Base-by-base conservation (phyloP, 1,140 invertebrate genomes). In the Atta colombica region DNA sequence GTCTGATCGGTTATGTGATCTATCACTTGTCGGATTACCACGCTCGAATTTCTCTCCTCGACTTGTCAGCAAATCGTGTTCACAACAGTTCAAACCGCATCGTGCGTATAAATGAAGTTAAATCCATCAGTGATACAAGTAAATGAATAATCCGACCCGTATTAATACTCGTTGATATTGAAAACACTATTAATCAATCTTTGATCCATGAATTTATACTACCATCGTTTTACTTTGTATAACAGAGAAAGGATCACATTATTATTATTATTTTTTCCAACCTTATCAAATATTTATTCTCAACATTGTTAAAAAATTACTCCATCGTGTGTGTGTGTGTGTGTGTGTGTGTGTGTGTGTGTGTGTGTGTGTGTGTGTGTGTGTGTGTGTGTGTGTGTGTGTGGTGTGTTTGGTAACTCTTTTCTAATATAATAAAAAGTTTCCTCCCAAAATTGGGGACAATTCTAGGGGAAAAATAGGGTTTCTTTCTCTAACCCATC, bases 1-100 rank as follows among this genome's bases (percentile, higher is more conserved):
- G 68, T 74, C 69, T 49, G 80, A 84, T 74, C 28, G 18, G 18
- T 75, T 51, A 74, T 31, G 51, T 51, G 51, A 71, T 84, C 35
- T 45, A 25, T 82, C 69, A 61, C 69, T 84, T 49, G 68, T 60
- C 51, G 55, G 39, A 61, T 84, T 31, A 61, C 39, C 39, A 60
- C 12, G 35, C 55, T 60, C 14, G 63, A 81, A n/a, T 35, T 45
- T 72, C 53, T 60, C 66, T 25, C 53, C 12, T 82, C n/a, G 18
- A 3, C 25, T 7, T 71, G 39, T 61, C 69, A 18, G 18, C 16
- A 21, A 31, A 63, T 74, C 39, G 12, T 31, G 18, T n/a, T 39
- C 39, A 12, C 18, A 31, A 58, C 12, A 31, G 39, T 61, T 61
- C 25, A 31, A 51, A 75, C 45, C 55, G 69, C 69, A 61, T 49